Base-by-base conservation (phyloP, 2,888 invertebrate species). In the Acanthosoma haemorrhoidale region DNA sequence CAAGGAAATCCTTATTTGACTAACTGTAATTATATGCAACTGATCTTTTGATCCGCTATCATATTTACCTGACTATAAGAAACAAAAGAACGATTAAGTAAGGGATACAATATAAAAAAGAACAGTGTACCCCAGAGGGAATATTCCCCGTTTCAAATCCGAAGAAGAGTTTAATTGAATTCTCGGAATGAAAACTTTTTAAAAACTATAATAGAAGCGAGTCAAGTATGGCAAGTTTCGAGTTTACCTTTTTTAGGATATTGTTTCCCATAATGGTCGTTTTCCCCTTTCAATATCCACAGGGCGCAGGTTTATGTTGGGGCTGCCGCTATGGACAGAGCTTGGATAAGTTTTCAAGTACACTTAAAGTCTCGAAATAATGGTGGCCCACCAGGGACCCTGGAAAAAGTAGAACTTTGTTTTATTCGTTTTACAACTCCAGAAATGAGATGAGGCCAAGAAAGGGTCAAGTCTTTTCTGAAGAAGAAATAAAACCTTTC, bases 351-450 rank as follows among this genome's bases (percentile, higher is more conserved):
- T 61, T 61, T 32, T 61, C 4, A 61, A 61, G 61, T 61, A 61
- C 61, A 11, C 61, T 61, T 61, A 61, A 61, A 38, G 61, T 61
- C 61, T 32, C 61, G 21, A 32, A 61, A 61, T 61, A 61, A 61
- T 61, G 61, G 61, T 32, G 60, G 25, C 21, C 21, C 5, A 25
- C 13, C 21, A 0, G 5, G 51, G 51, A 5, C 13, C 13, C 6
- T 16, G 32, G 3, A 6, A 21, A 38, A 61, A 38, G 36, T 18
- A 61, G 36, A 61, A 61, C 38, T 61, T 61, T 36, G 34, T 61
- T 61, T 61, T 61, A 61, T 61, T 61, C 61, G 61, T 61, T 61
- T 61, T 61, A 61, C 61, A 36, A 36, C 61, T 61, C 61, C 36
- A 34, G 34, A 61, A 61, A 61, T 61, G 61, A 61, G 61, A 61